Percentiles rank a stretch among this genome's conserved stretches.
Conservation (phyloP, 2,113 vertebrate genomes). For the Pterocles orientalis region DNA sequence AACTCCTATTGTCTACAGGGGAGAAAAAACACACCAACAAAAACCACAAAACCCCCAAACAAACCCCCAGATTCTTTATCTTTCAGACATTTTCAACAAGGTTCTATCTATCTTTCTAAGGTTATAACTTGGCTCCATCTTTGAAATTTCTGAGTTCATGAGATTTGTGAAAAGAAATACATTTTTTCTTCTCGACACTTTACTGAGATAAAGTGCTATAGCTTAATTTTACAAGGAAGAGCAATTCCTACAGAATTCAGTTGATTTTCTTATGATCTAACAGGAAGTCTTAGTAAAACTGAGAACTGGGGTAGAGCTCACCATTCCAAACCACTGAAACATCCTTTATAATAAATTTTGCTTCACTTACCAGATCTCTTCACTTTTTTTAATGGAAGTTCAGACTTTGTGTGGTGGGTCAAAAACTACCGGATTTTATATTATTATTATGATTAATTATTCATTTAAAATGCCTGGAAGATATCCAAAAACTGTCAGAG, state of each 20-base stretch:
- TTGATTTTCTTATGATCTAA: neutral
- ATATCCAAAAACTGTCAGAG: neutral
- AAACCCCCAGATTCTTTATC: neutral
- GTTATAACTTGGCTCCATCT: neutral
- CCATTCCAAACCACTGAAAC: neutral
- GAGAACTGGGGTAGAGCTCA: neutral
- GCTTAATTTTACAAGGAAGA: neutral
- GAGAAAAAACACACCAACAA: neutral
- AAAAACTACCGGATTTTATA: neutral
- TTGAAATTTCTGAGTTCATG: neutral
- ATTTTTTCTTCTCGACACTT: neutral
- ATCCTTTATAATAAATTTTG: too few species aligned
- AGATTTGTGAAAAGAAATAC: neutral
- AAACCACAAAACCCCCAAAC: fast-evolving
- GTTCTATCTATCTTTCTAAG: neutral
- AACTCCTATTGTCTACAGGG: neutral
- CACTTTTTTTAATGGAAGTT: neutral
- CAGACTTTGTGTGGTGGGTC: neutral
- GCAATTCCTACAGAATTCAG: neutral
- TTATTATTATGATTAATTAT: neutral
- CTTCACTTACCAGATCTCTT: too few species aligned
- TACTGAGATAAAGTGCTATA: neutral
- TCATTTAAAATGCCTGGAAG: neutral
- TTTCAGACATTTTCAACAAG: neutral
- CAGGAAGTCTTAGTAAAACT: neutral